These are phyloP conservation scores for Lochmaea capreae DNA, from an alignment of 2,888 invertebrate species.

Conservation along the genomic window DNA sequence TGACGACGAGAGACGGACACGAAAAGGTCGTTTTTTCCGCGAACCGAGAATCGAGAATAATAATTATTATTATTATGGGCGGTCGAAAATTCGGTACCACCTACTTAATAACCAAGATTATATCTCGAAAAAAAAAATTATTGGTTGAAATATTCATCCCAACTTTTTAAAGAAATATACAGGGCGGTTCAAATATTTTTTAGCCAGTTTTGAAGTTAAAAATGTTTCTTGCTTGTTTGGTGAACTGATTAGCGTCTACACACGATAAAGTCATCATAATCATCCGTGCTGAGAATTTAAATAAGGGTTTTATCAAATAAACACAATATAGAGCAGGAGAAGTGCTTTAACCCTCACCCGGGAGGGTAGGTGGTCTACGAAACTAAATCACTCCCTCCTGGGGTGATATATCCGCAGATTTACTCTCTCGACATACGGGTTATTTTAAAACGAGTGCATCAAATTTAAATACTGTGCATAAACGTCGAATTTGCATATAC, in stretches of 20 bases:
- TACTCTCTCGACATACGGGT: constrained; percentile 58
- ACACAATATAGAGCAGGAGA: constrained; percentile 37
- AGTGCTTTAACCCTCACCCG: constrained; percentile 24
- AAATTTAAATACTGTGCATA: constrained; percentile 50
- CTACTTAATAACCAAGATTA: no score
- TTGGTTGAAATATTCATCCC: no score
- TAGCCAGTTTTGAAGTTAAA: no score
- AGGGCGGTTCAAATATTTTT: no score
- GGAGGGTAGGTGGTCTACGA: constrained; percentile 3
- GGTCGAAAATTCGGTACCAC: no score
- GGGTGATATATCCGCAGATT: constrained; percentile 47
- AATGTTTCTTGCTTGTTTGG: not conserved
- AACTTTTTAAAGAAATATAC: no score
- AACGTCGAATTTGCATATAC: constrained; percentile 10
- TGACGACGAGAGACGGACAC: no score
- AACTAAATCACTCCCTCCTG: constrained; percentile 31
- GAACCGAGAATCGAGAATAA: no score
- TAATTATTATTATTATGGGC: no score
- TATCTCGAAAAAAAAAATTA: no score
- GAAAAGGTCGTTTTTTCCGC: no score
- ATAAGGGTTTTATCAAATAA: constrained; percentile 61
- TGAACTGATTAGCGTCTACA: not conserved
- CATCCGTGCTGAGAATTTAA: constrained; percentile 59
- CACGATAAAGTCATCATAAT: constrained; percentile 56
- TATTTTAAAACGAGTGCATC: constrained; percentile 59